Evolutionary conservation across 2,888 invertebrate species (phyloP), one percentile per base, ranked within the genome.

Genomic region (Oxytorus armatus): DNA sequence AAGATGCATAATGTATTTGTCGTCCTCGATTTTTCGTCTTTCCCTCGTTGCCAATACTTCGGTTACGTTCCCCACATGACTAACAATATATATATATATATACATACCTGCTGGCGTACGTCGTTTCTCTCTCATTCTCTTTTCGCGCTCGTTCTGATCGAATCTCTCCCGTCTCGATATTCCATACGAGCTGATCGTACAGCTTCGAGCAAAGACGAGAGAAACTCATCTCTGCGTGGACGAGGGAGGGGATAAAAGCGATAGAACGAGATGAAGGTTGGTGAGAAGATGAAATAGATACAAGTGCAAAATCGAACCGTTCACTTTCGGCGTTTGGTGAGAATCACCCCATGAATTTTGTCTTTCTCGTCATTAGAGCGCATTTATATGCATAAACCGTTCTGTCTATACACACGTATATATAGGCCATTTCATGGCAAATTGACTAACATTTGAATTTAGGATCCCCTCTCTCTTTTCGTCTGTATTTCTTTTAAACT

Each of bases 1-100:
- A 53, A 55, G 70, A 80, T 73, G 69, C 75, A 80, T 80, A 82
- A 80, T 82, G 82, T 68, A 77, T 82, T 76, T 74, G 68, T 77
- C 18, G 68, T 51, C 39, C 42, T 55, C 39, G 23, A n/a, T 39
- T 69, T 63, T 18, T 14, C 47, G 55, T 14, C 33, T 53, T n/a
- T 53, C 53, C 47, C 53, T 23, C 57, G 55, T 47, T 49, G 36
- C 44, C 39, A 21, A 10, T 36, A 21, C 29, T 3, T 29, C 2
- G 2, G 5, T 5, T 5, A 5, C 18, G n/a, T n/a, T n/a, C n/a
- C n/a, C n/a, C n/a, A n/a, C n/a, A n/a, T n/a, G n/a, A n/a, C n/a
- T n/a, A n/a, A n/a, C n/a, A n/a, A n/a, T n/a, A n/a, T n/a, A n/a
- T n/a, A n/a, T n/a, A n/a, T n/a, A n/a, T n/a, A n/a, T n/a, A n/a